phyloP scores from a whole-genome alignment of 2,113 vertebrate genomes.

The Erythrocercus mccallii region DNA sequence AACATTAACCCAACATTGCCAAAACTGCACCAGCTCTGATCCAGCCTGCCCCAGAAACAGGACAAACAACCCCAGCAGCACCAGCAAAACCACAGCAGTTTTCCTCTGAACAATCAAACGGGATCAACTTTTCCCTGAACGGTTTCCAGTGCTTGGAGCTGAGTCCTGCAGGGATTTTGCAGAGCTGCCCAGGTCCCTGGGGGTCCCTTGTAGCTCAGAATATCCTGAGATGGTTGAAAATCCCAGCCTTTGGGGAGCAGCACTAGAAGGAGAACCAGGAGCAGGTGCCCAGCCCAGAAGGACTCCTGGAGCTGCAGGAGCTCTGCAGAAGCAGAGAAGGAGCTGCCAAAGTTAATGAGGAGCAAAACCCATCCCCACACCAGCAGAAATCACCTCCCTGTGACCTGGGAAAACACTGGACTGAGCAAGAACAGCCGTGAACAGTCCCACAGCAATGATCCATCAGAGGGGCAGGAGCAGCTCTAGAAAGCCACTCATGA shows the following conservation, averaged over 20 bases:
- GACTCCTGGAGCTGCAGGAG: conserved; percentile 57
- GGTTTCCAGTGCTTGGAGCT: neutral
- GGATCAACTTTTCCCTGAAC: neutral
- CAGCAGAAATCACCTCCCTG: conserved; percentile 11
- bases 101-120: neutral
- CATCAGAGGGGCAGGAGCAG: neutral
- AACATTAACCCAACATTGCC: neutral
- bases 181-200: neutral
- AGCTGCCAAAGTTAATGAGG: conserved; percentile 71
- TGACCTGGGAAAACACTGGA: neutral
- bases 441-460: neutral
- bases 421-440: neutral
- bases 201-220: neutral
- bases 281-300: conserved; percentile 61
- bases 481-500: neutral
- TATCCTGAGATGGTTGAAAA: neutral
- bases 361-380: conserved; percentile 66
- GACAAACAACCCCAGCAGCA: neutral
- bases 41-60: neutral
- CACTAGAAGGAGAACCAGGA: neutral
- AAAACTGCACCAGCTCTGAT: neutral
- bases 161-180: neutral
- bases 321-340: conserved; percentile 53
- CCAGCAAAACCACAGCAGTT: neutral
- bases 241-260: neutral